These are phyloP conservation scores for Hermatobates lingyangjiaoensis DNA, from an alignment of 1,140 invertebrate species.

Conservation along the genomic window DNA sequence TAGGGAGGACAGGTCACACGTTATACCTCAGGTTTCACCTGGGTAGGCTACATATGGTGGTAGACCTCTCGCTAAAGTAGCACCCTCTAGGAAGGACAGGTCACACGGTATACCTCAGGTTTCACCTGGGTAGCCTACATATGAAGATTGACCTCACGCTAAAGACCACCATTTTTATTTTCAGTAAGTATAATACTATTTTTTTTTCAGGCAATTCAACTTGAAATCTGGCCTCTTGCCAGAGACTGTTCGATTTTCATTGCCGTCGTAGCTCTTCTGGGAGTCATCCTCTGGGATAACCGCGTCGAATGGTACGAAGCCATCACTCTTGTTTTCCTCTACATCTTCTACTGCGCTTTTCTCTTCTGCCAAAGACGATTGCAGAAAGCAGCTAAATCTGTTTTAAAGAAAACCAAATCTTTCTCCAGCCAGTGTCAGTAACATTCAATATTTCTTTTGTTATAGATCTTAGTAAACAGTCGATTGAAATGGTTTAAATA, in stretches of 20 bases:
- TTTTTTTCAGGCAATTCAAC: conserved; percentile 44
- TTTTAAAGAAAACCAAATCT: conserved; percentile 15
- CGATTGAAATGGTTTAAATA: too few species aligned
- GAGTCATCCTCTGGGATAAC: conserved; percentile 60
- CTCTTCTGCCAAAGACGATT: conserved; percentile 35
- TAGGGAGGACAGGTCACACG: too few species aligned
- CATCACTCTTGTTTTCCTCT: conserved; percentile 40
- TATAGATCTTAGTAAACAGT: too few species aligned
- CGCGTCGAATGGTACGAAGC: conserved; percentile 62
- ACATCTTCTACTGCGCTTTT: conserved; percentile 42
- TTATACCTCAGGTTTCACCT: too few species aligned
- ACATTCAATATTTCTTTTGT: too few species aligned
- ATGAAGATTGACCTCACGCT: too few species aligned
- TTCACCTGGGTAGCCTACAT: too few species aligned
- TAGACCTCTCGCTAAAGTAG: too few species aligned
- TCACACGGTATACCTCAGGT: too few species aligned
- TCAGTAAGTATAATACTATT: conserved; percentile 6
- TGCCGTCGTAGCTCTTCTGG: conserved; percentile 50
- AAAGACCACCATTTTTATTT: too few species aligned
- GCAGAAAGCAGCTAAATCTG: conserved; percentile 19
- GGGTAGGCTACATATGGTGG: too few species aligned
- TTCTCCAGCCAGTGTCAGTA: conserved; percentile 14
- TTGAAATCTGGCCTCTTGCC: conserved; percentile 67
- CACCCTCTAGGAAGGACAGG: too few species aligned
- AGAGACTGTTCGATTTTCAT: conserved; percentile 68